These are phyloP conservation scores for Amiota communis DNA, from an alignment of 2,888 invertebrate species.

Conservation along the genomic window DNA sequence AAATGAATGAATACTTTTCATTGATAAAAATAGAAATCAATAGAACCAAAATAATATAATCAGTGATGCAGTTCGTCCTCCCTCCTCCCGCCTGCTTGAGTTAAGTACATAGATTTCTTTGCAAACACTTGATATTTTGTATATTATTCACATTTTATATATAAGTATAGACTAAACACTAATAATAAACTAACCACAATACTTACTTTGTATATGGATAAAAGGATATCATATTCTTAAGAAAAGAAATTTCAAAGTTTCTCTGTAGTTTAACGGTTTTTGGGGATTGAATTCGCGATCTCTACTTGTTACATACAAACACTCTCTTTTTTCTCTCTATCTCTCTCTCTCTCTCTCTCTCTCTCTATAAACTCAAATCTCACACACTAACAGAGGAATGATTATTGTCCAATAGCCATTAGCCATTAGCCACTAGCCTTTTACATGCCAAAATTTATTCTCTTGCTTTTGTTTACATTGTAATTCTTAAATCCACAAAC, in stretches of 20 bases:
- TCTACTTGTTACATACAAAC: background rate
- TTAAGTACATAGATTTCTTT: slow-evolving; percentile 9
- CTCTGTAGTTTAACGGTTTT: slow-evolving; percentile 54
- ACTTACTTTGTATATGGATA: background rate
- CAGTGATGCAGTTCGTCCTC: background rate
- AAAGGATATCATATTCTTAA: slow-evolving; percentile 41
- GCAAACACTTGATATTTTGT: background rate
- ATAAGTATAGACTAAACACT: background rate
- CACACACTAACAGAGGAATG: slow-evolving; percentile 26
- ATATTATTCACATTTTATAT: too few species aligned
- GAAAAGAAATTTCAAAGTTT: slow-evolving; percentile 43
- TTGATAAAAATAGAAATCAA: background rate
- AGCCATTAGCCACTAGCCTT: background rate
- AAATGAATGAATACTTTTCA: background rate
- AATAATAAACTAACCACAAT: slow-evolving; percentile 36
- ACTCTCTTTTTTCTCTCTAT: background rate
- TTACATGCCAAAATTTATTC: slow-evolving; percentile 11
- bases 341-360: too few species aligned
- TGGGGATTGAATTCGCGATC: slow-evolving; percentile 46
- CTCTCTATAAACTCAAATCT: background rate
- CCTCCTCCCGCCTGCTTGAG: background rate
- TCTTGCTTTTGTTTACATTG: slow-evolving; percentile 8
- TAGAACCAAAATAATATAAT: background rate
- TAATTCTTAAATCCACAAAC: slow-evolving; percentile 3
- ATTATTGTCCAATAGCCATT: background rate